Evolutionary conservation across 1,140 invertebrate genomes (phyloP), one percentile per base, ranked within the genome.

Genomic region (Chionoecetes opilio): DNA sequence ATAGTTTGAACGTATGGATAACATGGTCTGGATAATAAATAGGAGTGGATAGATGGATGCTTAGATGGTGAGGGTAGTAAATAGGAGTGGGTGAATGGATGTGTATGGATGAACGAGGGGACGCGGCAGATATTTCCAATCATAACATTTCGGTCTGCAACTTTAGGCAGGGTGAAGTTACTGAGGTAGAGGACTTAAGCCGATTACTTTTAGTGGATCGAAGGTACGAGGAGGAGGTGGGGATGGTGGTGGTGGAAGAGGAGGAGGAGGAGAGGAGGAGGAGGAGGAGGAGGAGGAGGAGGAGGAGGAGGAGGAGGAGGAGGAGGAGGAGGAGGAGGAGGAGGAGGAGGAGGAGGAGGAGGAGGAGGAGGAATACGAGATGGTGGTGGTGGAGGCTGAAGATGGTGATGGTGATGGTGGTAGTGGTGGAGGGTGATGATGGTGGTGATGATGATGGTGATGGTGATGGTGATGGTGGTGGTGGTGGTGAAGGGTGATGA

Each of bases 121-220:
- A 26, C 63, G 21, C n/a, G 63, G 6, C 6, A 75, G 41, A 75
- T n/a, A 26, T 75, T 75, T 75, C 21, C 3, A 75, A 75, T 75
- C 3, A 11, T 75, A n/a, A 21, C 26, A 21, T 75, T 75, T n/a
- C 9, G 63, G 63, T 75, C 21, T 75, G n/a, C 63, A n/a, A 75
- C 21, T n/a, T 3, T 5, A n/a, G 63, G 6, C 11, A 75, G 63
- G 63, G 5, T 26, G 63, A 75, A n/a, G n/a, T 53, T 5, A 26
- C 6, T 17, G 63, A 75, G 63, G 63, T 6, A 26, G 63, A n/a
- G 63, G 63, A n/a, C 21, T 75, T n/a, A 75, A 75, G 63, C 63
- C 63, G 63, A 75, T 75, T 75, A 75, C 21, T 75, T 5, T n/a
- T 75, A 75, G 63, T 75, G 63, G 63, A 75, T 75, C 63, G 63